A percentile compares a stretch with the other conserved stretches of the same genome.
Conservation (phyloP, 1,140 invertebrate species). For the Lepidurus arcticus region DNA sequence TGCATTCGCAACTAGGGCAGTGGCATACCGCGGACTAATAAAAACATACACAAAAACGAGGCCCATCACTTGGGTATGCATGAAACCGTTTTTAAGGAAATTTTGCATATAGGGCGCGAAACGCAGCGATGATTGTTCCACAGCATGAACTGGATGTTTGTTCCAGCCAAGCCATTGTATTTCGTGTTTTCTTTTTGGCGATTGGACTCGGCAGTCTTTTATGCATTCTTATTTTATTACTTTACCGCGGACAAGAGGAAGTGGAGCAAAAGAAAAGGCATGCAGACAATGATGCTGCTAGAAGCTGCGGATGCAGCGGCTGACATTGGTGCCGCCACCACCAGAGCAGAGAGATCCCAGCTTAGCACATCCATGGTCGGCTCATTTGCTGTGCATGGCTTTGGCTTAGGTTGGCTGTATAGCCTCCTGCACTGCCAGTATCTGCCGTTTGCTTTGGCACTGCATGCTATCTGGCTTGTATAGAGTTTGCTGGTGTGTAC, state of each 20-base stretch:
- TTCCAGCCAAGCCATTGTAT: not conserved
- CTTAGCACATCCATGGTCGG: not conserved
- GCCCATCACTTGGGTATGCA: not conserved
- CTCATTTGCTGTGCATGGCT: slow-evolving; percentile 5
- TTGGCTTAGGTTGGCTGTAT: not conserved
- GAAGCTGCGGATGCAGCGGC: not conserved
- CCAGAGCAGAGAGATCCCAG: not conserved
- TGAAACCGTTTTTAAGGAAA: slow-evolving; percentile 6
- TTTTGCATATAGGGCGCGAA: not conserved
- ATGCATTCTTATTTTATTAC: not conserved
- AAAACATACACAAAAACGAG: not conserved
- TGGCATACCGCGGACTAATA: not conserved
- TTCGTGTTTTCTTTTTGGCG: too few relatives aligned
- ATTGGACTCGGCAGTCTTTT: not conserved
- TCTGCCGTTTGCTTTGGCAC: not conserved
- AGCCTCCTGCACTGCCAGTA: not conserved
- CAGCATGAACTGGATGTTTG: too few relatives aligned
- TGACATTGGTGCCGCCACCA: not conserved
- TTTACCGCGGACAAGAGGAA: not conserved
- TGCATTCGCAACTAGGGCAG: not conserved
- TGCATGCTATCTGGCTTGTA: not conserved
- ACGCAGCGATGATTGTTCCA: too few relatives aligned
- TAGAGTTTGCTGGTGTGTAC: not conserved
- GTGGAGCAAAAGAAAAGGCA: not conserved
- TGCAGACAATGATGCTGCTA: not conserved